A percentile compares a stretch with the other conserved stretches of the same genome.
Conservation (phyloP, 2,888 invertebrate species). For the Tachina lurida region DNA sequence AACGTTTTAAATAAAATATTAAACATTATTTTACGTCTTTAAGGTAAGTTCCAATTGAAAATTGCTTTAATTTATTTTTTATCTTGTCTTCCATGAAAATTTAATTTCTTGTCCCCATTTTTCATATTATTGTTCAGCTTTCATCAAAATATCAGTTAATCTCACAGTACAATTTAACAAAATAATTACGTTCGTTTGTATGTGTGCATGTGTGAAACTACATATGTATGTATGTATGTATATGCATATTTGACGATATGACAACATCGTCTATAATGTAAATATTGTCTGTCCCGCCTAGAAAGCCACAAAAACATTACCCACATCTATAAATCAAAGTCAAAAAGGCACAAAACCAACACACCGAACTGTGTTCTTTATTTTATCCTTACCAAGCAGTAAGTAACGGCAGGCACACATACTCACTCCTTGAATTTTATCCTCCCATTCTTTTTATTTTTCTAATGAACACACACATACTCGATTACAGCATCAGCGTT, state of each 20-base stretch:
- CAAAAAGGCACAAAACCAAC: conserved; percentile 63
- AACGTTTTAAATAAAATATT: conserved; percentile 8
- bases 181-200: neutral
- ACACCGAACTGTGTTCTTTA: conserved; percentile 39
- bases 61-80: neutral
- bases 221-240: no score
- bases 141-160: conserved; percentile 59
- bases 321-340: conserved; percentile 70
- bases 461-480: conserved; percentile 5
- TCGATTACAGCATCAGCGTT: no score
- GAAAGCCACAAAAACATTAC: conserved; percentile 66
- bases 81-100: neutral
- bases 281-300: conserved; percentile 65
- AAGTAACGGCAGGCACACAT: neutral
- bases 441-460: conserved; percentile 15
- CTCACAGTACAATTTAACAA: conserved; percentile 42
- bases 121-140: conserved; percentile 26
- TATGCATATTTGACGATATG: conserved; percentile 39
- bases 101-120: no score
- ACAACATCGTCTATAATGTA: conserved; percentile 55
- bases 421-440: neutral
- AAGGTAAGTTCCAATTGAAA: conserved; percentile 25
- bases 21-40: neutral
- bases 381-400: conserved; percentile 32
- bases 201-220: neutral